Conservation (phyloP, 1,140 invertebrate species). For the Lethrus apterus region DNA sequence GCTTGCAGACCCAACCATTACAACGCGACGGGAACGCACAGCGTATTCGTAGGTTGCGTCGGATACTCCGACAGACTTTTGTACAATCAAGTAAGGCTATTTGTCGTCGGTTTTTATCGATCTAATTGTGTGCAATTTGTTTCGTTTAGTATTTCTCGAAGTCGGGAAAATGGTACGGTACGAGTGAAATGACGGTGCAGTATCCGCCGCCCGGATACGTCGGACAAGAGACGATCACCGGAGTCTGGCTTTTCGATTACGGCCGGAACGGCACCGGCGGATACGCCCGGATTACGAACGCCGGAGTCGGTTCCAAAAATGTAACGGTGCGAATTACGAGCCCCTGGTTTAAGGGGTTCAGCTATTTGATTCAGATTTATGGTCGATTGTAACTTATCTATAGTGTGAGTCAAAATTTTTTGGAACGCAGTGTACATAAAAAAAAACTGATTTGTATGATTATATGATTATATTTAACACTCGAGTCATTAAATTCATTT, state of each 20-base stretch:
- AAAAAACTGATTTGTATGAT: too few relatives aligned
- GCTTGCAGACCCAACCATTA: too few relatives aligned
- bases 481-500: too few relatives aligned
- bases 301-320: conserved; percentile 8
- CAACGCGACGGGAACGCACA: conserved; percentile 8
- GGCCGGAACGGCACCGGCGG: conserved; percentile 6
- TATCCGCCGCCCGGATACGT: conserved; percentile 4
- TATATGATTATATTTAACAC: too few relatives aligned
- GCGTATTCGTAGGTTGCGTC: conserved; percentile 11
- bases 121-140: neutral
- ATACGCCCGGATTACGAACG: conserved; percentile 4
- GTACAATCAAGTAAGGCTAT: conserved; percentile 21
- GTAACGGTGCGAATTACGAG: conserved; percentile 4
- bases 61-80: conserved; percentile 18
- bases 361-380: conserved; percentile 7
- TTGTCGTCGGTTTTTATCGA: neutral
- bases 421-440: too few relatives aligned
- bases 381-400: too few relatives aligned
- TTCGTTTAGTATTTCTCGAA: neutral
- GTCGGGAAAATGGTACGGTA: neutral
- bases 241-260: conserved; percentile 7
- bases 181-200: neutral
- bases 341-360: conserved; percentile 3
- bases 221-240: conserved; percentile 8
- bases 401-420: too few relatives aligned